These are phyloP conservation scores for Isurus oxyrinchus DNA, from an alignment of 2,113 vertebrate species.

Conservation along the genomic window DNA sequence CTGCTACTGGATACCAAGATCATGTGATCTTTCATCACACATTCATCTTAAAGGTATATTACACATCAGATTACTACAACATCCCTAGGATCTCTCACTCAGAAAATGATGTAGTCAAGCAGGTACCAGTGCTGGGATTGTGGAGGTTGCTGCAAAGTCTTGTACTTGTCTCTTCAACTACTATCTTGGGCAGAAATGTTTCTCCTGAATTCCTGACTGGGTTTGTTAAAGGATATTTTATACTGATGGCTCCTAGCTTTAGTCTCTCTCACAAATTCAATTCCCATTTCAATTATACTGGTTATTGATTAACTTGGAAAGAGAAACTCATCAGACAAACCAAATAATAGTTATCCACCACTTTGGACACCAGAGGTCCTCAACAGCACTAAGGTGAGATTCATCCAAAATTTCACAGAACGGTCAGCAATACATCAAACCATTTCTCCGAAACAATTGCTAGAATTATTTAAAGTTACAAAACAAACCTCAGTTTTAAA, in stretches of 20 bases:
- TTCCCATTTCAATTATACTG: not conserved
- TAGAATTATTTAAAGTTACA: not conserved
- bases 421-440: not conserved
- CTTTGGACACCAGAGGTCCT: not conserved
- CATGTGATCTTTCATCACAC: too few relatives aligned
- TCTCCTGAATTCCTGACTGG: not conserved
- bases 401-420: not conserved
- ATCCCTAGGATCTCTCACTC: too few relatives aligned
- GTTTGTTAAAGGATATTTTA: not conserved
- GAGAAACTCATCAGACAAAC: not conserved
- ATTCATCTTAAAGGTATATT: too few relatives aligned
- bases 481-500: too few relatives aligned
- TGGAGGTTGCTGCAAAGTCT: too few relatives aligned
- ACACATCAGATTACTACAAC: too few relatives aligned
- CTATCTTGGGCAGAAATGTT: not conserved
- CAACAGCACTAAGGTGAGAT: not conserved
- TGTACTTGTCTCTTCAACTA: not conserved
- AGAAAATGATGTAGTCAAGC: too few relatives aligned
- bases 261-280: not conserved
- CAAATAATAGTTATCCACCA: not conserved
- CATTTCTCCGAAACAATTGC: not conserved
- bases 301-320: not conserved
- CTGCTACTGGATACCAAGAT: too few relatives aligned
- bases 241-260: not conserved
- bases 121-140: too few relatives aligned